A percentile compares a stretch with the other conserved stretches of the same genome.
These are phyloP conservation scores for Chironomus riparius DNA, from an alignment of 2,888 invertebrate species.

Conservation along the genomic window DNA sequence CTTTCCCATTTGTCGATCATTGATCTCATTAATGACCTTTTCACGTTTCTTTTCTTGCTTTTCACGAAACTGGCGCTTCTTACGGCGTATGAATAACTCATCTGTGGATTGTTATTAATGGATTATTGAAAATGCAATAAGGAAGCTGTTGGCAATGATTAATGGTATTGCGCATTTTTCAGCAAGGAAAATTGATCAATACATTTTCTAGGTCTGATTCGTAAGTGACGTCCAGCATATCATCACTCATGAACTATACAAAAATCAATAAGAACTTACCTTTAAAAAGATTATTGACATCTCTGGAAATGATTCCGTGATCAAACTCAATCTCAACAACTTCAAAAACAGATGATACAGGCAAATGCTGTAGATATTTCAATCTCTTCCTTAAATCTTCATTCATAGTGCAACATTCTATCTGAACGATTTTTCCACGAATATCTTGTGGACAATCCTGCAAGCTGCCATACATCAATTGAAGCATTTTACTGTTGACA, in stretches of 20 bases:
- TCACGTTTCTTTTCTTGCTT: conserved; percentile 74
- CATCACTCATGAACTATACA: too few species aligned
- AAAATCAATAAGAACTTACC: conserved; percentile 46
- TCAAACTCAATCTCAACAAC: conserved; percentile 78
- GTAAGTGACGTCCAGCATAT: too few species aligned
- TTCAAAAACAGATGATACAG: conserved; percentile 82
- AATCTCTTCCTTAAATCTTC: conserved; percentile 68
- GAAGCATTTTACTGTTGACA: conserved; percentile 81
- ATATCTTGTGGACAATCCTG: conserved; percentile 66
- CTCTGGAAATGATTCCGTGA: conserved; percentile 58
- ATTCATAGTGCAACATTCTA: conserved; percentile 75
- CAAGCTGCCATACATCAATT: conserved; percentile 73
- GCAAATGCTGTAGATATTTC: conserved; percentile 76
- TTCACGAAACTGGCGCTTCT: conserved; percentile 57
- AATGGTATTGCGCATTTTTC: conserved; percentile 7
- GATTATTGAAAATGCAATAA: neutral
- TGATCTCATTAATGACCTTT: conserved; percentile 62
- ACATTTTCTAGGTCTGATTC: neutral
- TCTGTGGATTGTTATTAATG: conserved; percentile 44
- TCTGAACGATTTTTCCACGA: conserved; percentile 72
- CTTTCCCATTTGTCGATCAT: conserved; percentile 62
- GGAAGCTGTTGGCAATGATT: neutral
- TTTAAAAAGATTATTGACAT: conserved; percentile 58
- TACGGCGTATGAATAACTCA: conserved; percentile 63
- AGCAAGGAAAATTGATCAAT: conserved; percentile 11